These are phyloP conservation scores for Polypedilum vanderplanki DNA, from an alignment of 1,140 invertebrate species.

Conservation along the genomic window DNA sequence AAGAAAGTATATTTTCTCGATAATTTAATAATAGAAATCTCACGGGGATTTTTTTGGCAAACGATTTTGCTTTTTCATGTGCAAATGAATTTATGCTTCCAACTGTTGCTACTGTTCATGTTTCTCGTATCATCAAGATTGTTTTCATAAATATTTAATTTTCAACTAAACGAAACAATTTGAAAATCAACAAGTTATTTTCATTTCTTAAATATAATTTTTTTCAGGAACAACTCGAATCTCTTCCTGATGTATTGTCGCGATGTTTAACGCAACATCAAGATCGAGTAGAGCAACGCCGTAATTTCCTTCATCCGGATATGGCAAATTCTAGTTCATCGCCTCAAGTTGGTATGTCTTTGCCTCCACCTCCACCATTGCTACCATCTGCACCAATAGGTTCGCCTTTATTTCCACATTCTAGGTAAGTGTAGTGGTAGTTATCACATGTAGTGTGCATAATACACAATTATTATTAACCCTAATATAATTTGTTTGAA, in stretches of 20 bases:
- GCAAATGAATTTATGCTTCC: too few relatives aligned
- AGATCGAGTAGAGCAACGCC: constrained; percentile 61
- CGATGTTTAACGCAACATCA: constrained; percentile 62
- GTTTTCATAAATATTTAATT: too few relatives aligned
- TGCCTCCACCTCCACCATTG: constrained; percentile 38
- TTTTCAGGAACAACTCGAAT: constrained; percentile 66
- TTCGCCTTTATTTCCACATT: constrained; percentile 44
- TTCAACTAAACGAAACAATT: neutral
- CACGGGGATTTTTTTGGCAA: too few relatives aligned
- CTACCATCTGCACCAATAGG: constrained; percentile 42
- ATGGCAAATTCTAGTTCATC: constrained; percentile 52
- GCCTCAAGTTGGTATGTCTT: constrained; percentile 38
- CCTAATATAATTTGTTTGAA: neutral
- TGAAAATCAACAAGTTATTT: constrained; percentile 9
- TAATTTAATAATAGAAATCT: too few relatives aligned
- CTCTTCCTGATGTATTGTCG: constrained; percentile 72
- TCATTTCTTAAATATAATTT: constrained; percentile 36
- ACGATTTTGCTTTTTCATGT: too few relatives aligned
- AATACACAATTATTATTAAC: neutral
- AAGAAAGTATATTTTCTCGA: too few relatives aligned
- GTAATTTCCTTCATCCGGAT: constrained; percentile 79
- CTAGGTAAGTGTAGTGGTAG: constrained; percentile 37
- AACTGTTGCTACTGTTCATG: too few relatives aligned
- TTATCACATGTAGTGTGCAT: constrained; percentile 28
- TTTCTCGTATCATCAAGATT: too few relatives aligned